Percentiles rank a stretch among this genome's conserved stretches.
These are phyloP conservation scores for Menidia beryllina DNA, from an alignment of 2,113 vertebrate genomes.

Conservation along the genomic window DNA sequence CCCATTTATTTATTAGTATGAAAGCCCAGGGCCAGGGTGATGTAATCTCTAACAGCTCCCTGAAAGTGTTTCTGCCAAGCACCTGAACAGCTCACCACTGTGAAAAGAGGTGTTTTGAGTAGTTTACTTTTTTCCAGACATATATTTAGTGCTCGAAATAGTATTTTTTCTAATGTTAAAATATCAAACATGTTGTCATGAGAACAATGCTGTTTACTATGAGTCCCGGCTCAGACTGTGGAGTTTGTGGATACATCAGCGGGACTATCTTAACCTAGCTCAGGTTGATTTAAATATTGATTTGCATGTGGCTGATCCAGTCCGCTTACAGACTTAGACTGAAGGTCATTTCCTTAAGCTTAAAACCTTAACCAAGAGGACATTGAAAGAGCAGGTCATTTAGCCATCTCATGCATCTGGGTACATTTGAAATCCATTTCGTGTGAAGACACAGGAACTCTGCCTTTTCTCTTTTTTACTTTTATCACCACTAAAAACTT, in stretches of 20 bases:
- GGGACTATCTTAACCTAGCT: background rate
- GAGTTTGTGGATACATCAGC: background rate
- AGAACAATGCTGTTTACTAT: background rate
- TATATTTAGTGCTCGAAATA: background rate
- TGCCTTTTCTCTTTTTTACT: slow-evolving; percentile 8
- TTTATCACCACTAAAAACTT: slow-evolving; percentile 3
- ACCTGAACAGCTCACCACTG: slow-evolving; percentile 42
- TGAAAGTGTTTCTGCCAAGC: slow-evolving; percentile 58
- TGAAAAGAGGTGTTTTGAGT: slow-evolving; percentile 19
- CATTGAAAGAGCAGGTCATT: background rate
- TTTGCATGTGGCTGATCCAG: background rate
- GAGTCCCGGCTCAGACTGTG: background rate
- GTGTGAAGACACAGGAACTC: slow-evolving; percentile 5
- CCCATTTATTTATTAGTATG: slow-evolving; percentile 72
- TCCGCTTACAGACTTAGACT: background rate
- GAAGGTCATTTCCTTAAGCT: slow-evolving; percentile 5
- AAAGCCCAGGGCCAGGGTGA: slow-evolving; percentile 64
- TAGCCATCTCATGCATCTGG: background rate
- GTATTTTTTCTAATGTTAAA: background rate
- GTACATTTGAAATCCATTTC: slow-evolving; percentile 18
- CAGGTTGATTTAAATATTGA: slow-evolving; percentile 10
- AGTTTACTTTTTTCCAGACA: background rate
- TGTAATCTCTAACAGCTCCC: slow-evolving; percentile 66
- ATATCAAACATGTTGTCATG: background rate
- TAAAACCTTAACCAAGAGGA: background rate